phyloP scores from a whole-genome alignment of 2,888 invertebrate genomes.

The Epinotia nisella region DNA sequence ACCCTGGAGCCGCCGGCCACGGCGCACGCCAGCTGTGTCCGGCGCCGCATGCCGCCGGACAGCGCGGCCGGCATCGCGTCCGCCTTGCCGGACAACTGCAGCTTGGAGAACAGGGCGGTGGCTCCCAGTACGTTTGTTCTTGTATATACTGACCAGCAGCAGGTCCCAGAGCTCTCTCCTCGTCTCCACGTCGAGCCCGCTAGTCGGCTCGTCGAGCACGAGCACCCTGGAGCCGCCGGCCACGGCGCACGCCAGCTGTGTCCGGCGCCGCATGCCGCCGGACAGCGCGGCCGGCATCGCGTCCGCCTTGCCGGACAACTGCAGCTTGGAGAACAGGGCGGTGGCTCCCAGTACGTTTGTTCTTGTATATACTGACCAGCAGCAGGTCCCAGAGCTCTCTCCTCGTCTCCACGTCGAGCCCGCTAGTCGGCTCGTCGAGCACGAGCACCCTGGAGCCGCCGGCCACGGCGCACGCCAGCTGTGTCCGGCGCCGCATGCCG shows the following conservation, averaged over 20 bases:
- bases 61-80: no score
- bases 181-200: constrained; percentile 89
- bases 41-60: no score
- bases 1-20: constrained; percentile 89
- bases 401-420: constrained; percentile 92
- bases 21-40: no score
- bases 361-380: constrained; percentile 48
- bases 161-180: neutral
- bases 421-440: constrained; percentile 91
- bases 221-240: constrained; percentile 87
- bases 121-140: no score
- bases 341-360: no score
- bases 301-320: no score
- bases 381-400: constrained; percentile 89
- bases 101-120: no score
- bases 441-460: constrained; percentile 87
- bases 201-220: constrained; percentile 90
- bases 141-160: neutral
- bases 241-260: neutral
- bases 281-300: no score
- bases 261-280: no score
- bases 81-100: no score
- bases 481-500: no score
- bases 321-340: no score
- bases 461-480: constrained; percentile 72